phyloP scores from a whole-genome alignment of 2,113 vertebrate species.

The Pyxicephalus adspersus region DNA sequence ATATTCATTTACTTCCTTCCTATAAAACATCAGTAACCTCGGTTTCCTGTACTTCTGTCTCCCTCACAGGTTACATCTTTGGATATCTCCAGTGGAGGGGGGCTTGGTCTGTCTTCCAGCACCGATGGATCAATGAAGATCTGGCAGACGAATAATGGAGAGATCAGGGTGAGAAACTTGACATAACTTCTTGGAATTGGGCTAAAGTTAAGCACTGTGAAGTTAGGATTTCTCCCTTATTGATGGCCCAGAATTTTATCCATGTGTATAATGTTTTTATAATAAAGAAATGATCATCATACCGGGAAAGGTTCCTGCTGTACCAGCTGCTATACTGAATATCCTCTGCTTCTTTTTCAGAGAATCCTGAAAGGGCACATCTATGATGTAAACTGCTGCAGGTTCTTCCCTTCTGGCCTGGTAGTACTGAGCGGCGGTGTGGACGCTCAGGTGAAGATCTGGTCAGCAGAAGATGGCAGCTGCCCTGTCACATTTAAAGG shows the following conservation, averaged over 20 bases:
- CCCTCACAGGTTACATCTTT: constrained; percentile 71
- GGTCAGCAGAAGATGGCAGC: constrained; percentile 78
- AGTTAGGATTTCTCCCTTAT: too few relatives aligned
- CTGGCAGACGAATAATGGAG: constrained; percentile 80
- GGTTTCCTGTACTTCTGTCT: neutral
- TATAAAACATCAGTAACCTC: too few relatives aligned
- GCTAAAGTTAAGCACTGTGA: neutral
- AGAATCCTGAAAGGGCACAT: constrained; percentile 79
- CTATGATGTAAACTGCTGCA: constrained; percentile 81
- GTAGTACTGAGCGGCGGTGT: constrained; percentile 80
- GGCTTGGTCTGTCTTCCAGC: constrained; percentile 74
- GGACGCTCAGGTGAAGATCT: constrained; percentile 80
- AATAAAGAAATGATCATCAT: too few relatives aligned
- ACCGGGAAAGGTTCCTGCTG: too few relatives aligned
- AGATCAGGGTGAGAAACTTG: constrained; percentile 72
- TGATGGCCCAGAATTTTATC: too few relatives aligned
- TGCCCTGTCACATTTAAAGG: constrained; percentile 78
- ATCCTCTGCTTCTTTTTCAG: constrained; percentile 56
- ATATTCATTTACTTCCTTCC: too few relatives aligned
- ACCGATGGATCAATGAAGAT: constrained; percentile 78
- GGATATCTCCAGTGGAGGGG: constrained; percentile 77
- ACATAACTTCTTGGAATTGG: neutral
- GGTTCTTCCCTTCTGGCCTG: constrained; percentile 80
- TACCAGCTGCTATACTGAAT: too few relatives aligned
- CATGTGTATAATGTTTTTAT: too few relatives aligned